A percentile compares a stretch with the other conserved stretches of the same genome.
phyloP scores from a whole-genome alignment of 2,113 vertebrate species.

The Mesitornis unicolor region DNA sequence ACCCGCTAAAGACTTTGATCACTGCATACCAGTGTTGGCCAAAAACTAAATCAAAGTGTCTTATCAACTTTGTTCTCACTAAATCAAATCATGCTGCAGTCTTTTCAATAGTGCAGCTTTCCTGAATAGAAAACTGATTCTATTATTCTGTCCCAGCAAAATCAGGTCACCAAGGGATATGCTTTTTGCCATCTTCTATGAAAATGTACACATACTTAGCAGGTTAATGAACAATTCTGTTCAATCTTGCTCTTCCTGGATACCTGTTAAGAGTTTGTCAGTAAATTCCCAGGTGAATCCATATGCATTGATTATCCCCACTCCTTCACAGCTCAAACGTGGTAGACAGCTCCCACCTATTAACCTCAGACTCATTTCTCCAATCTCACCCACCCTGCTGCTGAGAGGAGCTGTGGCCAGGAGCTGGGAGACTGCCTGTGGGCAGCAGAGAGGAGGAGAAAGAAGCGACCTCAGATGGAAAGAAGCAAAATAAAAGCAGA shows the following conservation, averaged over 20 bases:
- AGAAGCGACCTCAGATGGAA: neutral
- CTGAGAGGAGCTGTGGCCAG: neutral
- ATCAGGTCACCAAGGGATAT: neutral
- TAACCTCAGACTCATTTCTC: neutral
- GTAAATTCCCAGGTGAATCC: neutral
- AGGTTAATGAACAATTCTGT: neutral
- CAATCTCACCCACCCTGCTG: neutral
- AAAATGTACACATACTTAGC: neutral
- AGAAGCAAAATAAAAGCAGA: neutral
- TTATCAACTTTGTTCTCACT: too few relatives aligned
- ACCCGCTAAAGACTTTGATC: too few relatives aligned
- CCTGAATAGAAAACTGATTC: too few relatives aligned
- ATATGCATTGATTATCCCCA: neutral
- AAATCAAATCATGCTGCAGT: too few relatives aligned
- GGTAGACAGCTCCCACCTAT: neutral
- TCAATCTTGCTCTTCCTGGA: neutral
- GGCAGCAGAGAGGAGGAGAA: neutral
- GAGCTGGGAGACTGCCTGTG: neutral
- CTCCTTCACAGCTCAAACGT: neutral
- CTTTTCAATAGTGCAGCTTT: too few relatives aligned
- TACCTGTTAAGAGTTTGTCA: neutral
- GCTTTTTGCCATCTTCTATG: neutral
- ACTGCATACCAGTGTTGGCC: too few relatives aligned
- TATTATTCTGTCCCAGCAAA: too few relatives aligned
- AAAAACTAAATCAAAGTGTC: too few relatives aligned